Evolutionary conservation across 2,113 vertebrate species (phyloP).

Genomic region (Cyprinodon brontotheroides): DNA sequence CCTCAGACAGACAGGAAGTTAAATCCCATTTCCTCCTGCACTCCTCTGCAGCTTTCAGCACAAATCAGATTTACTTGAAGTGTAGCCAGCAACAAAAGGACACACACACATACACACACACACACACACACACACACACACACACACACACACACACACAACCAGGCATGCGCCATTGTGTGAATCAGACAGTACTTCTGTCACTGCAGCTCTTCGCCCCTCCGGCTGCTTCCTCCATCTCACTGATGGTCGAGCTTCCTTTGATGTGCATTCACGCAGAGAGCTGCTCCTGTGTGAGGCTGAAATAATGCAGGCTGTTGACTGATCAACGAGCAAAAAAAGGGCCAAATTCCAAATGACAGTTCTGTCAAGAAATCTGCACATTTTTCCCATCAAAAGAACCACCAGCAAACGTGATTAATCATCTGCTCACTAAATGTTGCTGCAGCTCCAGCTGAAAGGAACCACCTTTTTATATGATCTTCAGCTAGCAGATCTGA

Average conservation of each 20-base stretch:
- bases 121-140: slow-evolving; percentile 10
- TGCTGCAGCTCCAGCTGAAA: background rate
- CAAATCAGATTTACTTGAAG: slow-evolving; percentile 67
- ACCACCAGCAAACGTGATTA: background rate
- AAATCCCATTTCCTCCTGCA: slow-evolving; percentile 62
- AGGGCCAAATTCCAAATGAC: background rate
- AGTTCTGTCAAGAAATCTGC: background rate
- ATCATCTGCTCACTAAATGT: background rate
- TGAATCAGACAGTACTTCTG: slow-evolving; percentile 57
- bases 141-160: slow-evolving; percentile 6
- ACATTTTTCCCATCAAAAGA: background rate
- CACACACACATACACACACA: background rate
- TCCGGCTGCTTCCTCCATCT: slow-evolving; percentile 56
- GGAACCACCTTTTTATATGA: background rate
- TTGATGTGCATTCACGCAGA: slow-evolving; percentile 47
- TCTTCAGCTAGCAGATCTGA: background rate
- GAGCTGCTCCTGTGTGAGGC: slow-evolving; percentile 9
- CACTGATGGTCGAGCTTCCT: slow-evolving; percentile 36
- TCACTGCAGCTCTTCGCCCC: slow-evolving; percentile 46
- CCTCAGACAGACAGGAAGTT: slow-evolving; percentile 39
- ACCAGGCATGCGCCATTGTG: slow-evolving; percentile 37
- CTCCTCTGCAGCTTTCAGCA: slow-evolving; percentile 57
- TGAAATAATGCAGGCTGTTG: background rate
- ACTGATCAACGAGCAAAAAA: background rate
- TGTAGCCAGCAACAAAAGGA: slow-evolving; percentile 49